Percentiles rank a stretch among this genome's conserved stretches.
These are phyloP conservation scores for Amblyraja radiata DNA, from an alignment of 2,797 vertebrate genomes.

Conservation along the genomic window DNA sequence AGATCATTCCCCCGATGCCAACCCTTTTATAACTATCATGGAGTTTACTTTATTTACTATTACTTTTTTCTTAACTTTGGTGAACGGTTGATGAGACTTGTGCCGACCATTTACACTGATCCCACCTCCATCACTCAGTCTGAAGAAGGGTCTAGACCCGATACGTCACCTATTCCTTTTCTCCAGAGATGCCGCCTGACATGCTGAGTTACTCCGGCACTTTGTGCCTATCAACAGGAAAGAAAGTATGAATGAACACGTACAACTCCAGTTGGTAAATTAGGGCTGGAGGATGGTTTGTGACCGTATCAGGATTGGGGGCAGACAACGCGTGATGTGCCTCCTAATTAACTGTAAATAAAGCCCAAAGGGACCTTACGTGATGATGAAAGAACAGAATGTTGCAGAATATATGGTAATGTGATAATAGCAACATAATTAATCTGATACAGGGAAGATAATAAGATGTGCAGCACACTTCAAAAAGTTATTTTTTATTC, in stretches of 20 bases:
- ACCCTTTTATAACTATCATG: not conserved
- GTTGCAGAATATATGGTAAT: not conserved
- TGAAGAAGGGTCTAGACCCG: too few species aligned
- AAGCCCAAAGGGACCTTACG: not conserved
- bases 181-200: too few species aligned
- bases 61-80: not conserved
- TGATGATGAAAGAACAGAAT: not conserved
- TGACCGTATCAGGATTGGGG: too few species aligned
- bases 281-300: not conserved
- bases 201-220: too few species aligned
- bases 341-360: not conserved
- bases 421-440: not conserved
- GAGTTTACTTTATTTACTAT: not conserved
- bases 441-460: not conserved
- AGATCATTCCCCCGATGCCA: not conserved
- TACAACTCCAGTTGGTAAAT: not conserved
- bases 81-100: not conserved
- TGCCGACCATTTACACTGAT: too few species aligned
- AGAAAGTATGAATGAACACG: not conserved
- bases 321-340: not conserved
- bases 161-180: too few species aligned
- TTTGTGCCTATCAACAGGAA: not conserved
- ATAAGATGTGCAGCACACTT: not conserved
- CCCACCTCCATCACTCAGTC: too few species aligned
- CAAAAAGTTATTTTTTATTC: not conserved